phyloP scores from a whole-genome alignment of 1,140 invertebrate species.

The Tetragonula clypearis region DNA sequence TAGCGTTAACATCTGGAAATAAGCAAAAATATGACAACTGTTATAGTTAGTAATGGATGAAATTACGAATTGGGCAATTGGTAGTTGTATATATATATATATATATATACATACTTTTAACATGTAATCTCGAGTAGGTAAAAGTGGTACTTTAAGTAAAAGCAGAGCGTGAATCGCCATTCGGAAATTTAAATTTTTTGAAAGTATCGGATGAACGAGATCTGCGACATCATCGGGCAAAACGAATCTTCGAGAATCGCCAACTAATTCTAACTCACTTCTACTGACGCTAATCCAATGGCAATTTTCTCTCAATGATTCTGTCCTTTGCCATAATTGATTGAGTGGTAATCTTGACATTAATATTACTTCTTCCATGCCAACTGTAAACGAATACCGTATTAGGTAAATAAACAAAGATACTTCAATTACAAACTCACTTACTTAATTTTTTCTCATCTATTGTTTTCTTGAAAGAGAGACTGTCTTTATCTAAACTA shows the following conservation, averaged over 20 bases:
- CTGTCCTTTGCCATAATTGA: constrained; percentile 86
- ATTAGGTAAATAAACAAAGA: not conserved
- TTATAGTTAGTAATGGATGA: not conserved
- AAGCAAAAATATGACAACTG: constrained; percentile 16
- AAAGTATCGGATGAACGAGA: constrained; percentile 85
- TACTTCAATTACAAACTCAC: constrained; percentile 14
- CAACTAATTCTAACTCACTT: constrained; percentile 75
- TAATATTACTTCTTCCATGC: constrained; percentile 85
- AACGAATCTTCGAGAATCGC: constrained; percentile 84
- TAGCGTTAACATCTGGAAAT: constrained; percentile 77
- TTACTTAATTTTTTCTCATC: constrained; percentile 82
- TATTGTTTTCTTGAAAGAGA: constrained; percentile 75
- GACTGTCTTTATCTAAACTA: constrained; percentile 75
- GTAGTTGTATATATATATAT: not conserved
- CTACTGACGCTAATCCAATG: constrained; percentile 83
- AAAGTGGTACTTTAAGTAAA: constrained; percentile 84
- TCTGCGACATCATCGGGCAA: constrained; percentile 85
- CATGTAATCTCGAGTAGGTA: constrained; percentile 80
- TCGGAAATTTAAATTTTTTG: constrained; percentile 81
- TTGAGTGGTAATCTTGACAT: constrained; percentile 85
- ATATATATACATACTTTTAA: constrained; percentile 63
- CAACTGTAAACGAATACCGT: constrained; percentile 72
- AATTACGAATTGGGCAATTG: not conserved
- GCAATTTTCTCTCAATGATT: constrained; percentile 84
- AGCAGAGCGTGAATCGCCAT: constrained; percentile 80